Conservation (phyloP, 30 jellyfish, hydroid and myxozoan species). For the Cassiopea xamachana region DNA sequence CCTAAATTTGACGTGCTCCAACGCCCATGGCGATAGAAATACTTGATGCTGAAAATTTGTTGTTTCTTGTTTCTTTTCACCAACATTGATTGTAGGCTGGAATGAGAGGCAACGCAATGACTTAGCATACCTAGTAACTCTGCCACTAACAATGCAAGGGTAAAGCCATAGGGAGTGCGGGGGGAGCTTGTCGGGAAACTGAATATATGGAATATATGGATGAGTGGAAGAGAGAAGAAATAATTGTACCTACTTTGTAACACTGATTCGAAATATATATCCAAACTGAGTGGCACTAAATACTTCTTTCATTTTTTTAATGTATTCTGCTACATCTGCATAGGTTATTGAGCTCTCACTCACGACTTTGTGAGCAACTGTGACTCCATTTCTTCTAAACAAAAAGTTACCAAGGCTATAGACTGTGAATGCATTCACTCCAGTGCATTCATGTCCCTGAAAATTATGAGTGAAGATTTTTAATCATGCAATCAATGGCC, state of each 20-base stretch:
- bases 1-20: too few species aligned
- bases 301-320: constrained; percentile 10
- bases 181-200: neutral
- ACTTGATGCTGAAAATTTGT: too few species aligned
- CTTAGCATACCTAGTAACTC: too few species aligned
- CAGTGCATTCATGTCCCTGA: constrained; percentile 81
- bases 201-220: too few species aligned
- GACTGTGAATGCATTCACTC: constrained; percentile 45
- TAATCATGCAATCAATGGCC: neutral
- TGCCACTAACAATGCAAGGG: too few species aligned
- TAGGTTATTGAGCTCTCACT: neutral
- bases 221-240: neutral
- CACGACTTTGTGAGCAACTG: neutral
- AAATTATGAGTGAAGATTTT: neutral
- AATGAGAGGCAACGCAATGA: too few species aligned
- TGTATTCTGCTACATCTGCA: constrained; percentile 13
- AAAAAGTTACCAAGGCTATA: constrained; percentile 83
- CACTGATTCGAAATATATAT: constrained; percentile 19
- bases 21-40: too few species aligned
- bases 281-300: constrained; percentile 52
- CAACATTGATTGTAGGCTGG: too few species aligned
- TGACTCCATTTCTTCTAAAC: constrained; percentile 27
- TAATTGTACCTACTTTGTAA: constrained; percentile 24
- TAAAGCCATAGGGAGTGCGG: too few species aligned
- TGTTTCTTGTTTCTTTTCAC: too few species aligned